These are phyloP conservation scores for Agriopis marginaria DNA, from an alignment of 2,888 invertebrate genomes.

Conservation along the genomic window DNA sequence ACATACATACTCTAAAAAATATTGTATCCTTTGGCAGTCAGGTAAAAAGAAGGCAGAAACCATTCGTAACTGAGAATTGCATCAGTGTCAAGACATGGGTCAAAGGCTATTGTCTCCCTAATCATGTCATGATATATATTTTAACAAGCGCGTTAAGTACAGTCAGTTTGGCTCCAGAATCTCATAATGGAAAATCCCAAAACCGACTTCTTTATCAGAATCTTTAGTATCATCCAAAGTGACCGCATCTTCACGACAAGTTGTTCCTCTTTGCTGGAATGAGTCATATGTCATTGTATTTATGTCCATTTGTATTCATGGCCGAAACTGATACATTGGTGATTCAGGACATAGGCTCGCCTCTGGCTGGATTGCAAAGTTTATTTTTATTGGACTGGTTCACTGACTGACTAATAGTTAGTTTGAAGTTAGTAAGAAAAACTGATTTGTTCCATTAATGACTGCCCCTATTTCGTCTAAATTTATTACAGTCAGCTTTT, in stretches of 20 bases:
- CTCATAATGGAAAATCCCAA: background rate
- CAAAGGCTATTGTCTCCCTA: too few species aligned
- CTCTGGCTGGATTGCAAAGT: conserved; percentile 26
- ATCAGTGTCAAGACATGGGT: too few species aligned
- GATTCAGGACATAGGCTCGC: conserved; percentile 69
- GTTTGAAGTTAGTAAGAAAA: conserved; percentile 26
- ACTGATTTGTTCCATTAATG: conserved; percentile 1
- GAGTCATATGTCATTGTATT: conserved; percentile 67
- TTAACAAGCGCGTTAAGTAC: background rate
- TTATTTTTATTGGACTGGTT: conserved; percentile 40
- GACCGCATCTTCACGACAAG: background rate
- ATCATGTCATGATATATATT: too few species aligned
- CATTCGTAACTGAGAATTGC: too few species aligned
- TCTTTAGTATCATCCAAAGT: background rate
- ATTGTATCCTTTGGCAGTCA: too few species aligned
- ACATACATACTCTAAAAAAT: too few species aligned
- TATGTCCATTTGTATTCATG: conserved; percentile 72
- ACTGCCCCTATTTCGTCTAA: background rate
- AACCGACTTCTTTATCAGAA: background rate
- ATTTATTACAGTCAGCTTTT: too few species aligned
- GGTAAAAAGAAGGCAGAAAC: too few species aligned
- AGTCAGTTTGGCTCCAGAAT: background rate
- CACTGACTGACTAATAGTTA: conserved; percentile 38
- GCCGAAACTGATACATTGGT: conserved; percentile 61
- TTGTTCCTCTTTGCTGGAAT: conserved; percentile 39